A percentile compares a stretch with the other conserved stretches of the same genome.
Conservation (phyloP, 2,113 vertebrate genomes). For the Gorsachius goisagi region DNA sequence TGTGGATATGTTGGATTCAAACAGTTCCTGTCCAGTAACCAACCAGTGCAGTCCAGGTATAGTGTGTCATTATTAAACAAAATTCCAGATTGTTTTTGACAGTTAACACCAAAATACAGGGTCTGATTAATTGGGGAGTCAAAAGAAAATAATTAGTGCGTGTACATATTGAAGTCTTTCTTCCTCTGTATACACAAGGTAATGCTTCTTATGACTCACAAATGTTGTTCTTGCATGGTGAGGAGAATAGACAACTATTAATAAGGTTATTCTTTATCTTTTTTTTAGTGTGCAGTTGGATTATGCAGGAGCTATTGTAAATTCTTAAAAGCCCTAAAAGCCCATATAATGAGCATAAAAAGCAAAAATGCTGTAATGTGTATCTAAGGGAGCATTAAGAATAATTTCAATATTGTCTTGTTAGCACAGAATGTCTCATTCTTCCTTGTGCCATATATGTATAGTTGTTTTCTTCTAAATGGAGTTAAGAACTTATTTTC, state of each 20-base stretch:
- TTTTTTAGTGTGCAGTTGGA: background rate
- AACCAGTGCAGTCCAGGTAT: slow-evolving; percentile 89
- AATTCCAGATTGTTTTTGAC: background rate
- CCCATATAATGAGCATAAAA: background rate
- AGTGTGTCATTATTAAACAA: background rate
- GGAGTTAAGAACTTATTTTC: background rate
- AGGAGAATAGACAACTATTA: background rate
- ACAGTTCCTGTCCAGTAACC: slow-evolving; percentile 80
- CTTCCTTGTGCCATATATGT: background rate
- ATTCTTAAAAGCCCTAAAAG: background rate
- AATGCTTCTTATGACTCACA: background rate
- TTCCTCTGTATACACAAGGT: background rate
- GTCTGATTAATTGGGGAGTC: background rate
- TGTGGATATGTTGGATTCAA: slow-evolving; percentile 73
- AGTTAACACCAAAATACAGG: background rate
- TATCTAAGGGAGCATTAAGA: background rate
- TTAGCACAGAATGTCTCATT: background rate
- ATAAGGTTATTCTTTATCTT: background rate
- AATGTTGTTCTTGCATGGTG: background rate
- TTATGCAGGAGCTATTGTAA: background rate
- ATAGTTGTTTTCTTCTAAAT: background rate
- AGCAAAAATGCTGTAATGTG: background rate
- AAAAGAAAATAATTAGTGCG: background rate
- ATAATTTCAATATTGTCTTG: background rate
- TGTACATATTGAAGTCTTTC: background rate